Evolutionary conservation across 2,113 vertebrate species (phyloP), one percentile per base, ranked within the genome.

Genomic region (Silurus glanis): DNA sequence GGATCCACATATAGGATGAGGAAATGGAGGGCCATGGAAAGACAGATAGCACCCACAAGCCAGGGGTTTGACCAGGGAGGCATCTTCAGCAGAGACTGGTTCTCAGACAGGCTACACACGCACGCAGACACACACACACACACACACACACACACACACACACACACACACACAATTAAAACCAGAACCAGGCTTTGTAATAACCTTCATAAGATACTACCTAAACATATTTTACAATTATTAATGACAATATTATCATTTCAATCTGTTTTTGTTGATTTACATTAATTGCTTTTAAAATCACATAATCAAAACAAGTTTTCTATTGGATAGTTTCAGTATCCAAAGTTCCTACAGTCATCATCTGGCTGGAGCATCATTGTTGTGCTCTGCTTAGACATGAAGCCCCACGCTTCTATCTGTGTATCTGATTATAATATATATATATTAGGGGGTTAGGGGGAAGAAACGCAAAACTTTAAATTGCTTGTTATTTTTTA

Each of bases 51-150:
- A 0, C 94, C 94, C 81, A 96, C 93, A 85, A 96, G 91, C 95
- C 95, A 96, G 21, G 93, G 93, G 90, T 96, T 96, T 0, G 94
- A 94, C 95, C 94, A 96, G 0, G 95, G 95, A 25, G 95, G 95
- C 95, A 96, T 96, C 89, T 95, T 95, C 71, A 95, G 86, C 82
- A 96, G 91, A 59, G 95, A 96, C 91, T 96, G 95, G 91, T 96
- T 96, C 89, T 96, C 95, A 13, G 95, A 96, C 10, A 96, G 91
- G 89, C 95, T 96, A 88, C 9, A 69, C 45, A 83, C 16, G 71
- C 62, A 78, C 37, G 58, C 17, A 88, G n/a, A 67, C 28, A 56
- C 3, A 76, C 37, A 87, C 55, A 85, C 51, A 80, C 8, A 82
- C 37, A 66, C 17, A 88, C 37, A 67, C 28, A 85, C 59, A 85